A percentile compares a stretch with the other conserved stretches of the same genome.
phyloP scores from a whole-genome alignment of 2,797 vertebrate genomes.

The Epinephelus awoara region DNA sequence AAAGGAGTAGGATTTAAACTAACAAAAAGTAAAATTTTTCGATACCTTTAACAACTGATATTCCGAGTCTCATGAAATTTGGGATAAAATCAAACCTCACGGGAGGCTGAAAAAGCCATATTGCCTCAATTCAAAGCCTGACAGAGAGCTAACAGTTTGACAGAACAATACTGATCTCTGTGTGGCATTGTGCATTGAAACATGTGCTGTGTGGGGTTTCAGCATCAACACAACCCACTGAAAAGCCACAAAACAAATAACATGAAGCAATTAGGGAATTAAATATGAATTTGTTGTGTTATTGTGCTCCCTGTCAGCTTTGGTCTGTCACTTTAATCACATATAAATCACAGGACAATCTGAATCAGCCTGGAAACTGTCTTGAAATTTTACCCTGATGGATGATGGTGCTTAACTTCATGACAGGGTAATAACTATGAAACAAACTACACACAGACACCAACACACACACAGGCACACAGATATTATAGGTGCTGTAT shows the following conservation, averaged over 20 bases:
- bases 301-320: constrained; percentile 42
- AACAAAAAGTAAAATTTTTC: constrained; percentile 56
- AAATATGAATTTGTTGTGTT: constrained; percentile 47
- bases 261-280: constrained; percentile 37
- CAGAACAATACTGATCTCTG: constrained; percentile 35
- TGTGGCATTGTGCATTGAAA: constrained; percentile 27
- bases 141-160: constrained; percentile 47
- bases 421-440: constrained; percentile 58
- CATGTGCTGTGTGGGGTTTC: constrained; percentile 11
- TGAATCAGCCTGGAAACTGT: constrained; percentile 53
- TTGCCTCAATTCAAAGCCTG: constrained; percentile 48
- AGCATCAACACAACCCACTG: constrained; percentile 17
- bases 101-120: constrained; percentile 6
- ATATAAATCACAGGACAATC: constrained; percentile 39
- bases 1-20: constrained; percentile 51
- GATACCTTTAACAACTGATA: constrained; percentile 48
- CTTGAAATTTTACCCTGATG: constrained; percentile 63
- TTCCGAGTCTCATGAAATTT: constrained; percentile 42
- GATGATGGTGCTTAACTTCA: constrained; percentile 60
- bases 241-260: constrained; percentile 48
- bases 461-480: not conserved
- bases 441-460: constrained; percentile 34
- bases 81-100: constrained; percentile 27
- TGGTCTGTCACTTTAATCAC: constrained; percentile 65
- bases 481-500: constrained; percentile 6